These are phyloP conservation scores for Lepisosteus oculatus DNA, from an alignment of 2,113 vertebrate species.

Conservation along the genomic window DNA sequence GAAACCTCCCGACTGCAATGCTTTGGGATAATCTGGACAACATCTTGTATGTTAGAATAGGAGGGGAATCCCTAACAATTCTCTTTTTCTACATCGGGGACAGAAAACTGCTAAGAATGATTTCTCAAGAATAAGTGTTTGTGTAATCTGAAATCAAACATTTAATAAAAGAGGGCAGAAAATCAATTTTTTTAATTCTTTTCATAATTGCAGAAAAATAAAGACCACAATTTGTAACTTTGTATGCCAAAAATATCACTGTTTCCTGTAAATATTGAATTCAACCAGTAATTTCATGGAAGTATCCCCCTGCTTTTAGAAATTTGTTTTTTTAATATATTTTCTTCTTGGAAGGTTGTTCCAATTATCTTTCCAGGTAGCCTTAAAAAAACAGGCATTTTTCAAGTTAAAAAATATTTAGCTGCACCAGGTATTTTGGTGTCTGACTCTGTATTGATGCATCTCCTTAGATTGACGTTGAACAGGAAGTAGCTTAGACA, in stretches of 20 bases:
- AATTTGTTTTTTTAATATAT: conserved; percentile 9
- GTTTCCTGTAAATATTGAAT: conserved; percentile 13
- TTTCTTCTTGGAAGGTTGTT: conserved; percentile 17
- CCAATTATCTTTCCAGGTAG: conserved; percentile 28
- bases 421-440: not conserved
- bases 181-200: not conserved
- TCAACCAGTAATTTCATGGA: conserved; percentile 1
- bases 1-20: conserved; percentile 6
- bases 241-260: not conserved
- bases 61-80: no score
- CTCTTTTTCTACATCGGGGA: not conserved
- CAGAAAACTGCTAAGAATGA: not conserved
- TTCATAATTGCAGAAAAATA: not conserved
- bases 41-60: not conserved
- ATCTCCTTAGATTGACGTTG: not conserved
- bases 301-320: not conserved
- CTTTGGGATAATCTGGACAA: not conserved
- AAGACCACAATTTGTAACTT: conserved; percentile 8
- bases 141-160: not conserved
- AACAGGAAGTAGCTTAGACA: conserved; percentile 8
- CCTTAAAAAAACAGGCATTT: conserved; percentile 20
- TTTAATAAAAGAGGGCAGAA: not conserved
- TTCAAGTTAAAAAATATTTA: conserved; percentile 11
- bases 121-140: not conserved
- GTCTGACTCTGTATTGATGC: not conserved